phyloP scores from a whole-genome alignment of 2,113 vertebrate species.

The Raja brachyura region DNA sequence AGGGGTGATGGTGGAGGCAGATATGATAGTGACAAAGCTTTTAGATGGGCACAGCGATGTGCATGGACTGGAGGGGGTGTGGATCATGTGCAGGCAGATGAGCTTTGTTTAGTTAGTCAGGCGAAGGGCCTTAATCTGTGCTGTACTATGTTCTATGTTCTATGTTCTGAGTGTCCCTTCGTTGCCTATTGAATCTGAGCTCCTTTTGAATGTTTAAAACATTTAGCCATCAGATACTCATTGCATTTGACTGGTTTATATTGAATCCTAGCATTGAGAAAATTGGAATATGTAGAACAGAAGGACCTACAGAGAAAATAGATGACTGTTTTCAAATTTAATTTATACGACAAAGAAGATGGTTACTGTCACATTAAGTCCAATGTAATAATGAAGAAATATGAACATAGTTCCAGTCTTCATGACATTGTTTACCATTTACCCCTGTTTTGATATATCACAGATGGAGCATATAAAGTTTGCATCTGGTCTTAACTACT shows the following conservation, averaged over 20 bases:
- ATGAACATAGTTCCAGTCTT: conserved; percentile 2
- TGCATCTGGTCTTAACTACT: conserved; percentile 30
- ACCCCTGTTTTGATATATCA: not conserved
- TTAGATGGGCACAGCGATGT: no score
- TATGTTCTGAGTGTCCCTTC: no score
- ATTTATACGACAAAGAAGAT: not conserved
- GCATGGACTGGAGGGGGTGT: no score
- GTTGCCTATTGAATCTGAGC: no score
- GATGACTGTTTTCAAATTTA: conserved; percentile 3
- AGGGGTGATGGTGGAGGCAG: no score
- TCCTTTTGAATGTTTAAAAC: not conserved
- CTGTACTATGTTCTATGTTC: no score
- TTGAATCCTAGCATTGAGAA: not conserved
- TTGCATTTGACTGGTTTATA: not conserved
- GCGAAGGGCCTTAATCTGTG: no score
- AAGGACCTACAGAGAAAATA: not conserved
- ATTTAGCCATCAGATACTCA: not conserved
- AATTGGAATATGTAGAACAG: conserved; percentile 4
- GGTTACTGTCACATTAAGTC: not conserved
- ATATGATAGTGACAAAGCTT: no score
- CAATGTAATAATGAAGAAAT: conserved; percentile 3
- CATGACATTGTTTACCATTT: not conserved
- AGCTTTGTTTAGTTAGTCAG: no score
- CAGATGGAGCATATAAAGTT: conserved; percentile 25
- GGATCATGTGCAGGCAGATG: no score